Base-by-base conservation (phyloP, 2,888 invertebrate species). In the Cosmia pyralina region DNA sequence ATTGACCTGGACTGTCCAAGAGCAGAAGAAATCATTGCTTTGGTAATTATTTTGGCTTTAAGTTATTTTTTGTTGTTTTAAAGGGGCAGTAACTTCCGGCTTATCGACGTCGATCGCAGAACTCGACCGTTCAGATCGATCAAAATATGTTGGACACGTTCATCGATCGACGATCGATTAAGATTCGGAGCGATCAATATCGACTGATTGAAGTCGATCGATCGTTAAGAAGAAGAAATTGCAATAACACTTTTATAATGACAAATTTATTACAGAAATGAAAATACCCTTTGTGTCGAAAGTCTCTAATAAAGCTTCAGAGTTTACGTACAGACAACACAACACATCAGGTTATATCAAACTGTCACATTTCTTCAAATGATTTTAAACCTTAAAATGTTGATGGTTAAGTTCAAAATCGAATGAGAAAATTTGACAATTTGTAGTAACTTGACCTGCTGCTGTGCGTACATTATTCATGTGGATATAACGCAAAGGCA, bases 1-100 rank as follows among this genome's bases (percentile, higher is more conserved):
- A 48, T 90, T 22, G 94, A 95, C 79, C 84, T 94, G n/a, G 88
- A 91, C 17, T 95, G 94, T 74, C 77, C 88, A 11, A 57, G 69
- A 38, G 78, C 89, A 48, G 77, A 87, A 22, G 82, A 89, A 34
- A 52, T 87, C 13, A 74, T 94, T 28, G 41, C 50, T 15, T 85
- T 90, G 80, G 94, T 94, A 82, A 59, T 1, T 17, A 0, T 34
- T 48, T 4, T 53, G 48, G 17, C 34, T 28, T 28, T 52, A n/a
- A 52, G 22, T 58, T 58, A 22, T 60, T 63, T 7, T 28, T 28
- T 19, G 13, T 41, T 19, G 17, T 11, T 66, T n/a, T 8, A 17
- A 17, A 22, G n/a, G 4, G 38, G 19, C 7, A n/a, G n/a, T 15
- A 44, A 22, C 44, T 17, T 38, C 1, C 22, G 41, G 22, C 13